Conservation (phyloP, 2,888 invertebrate species). For the Protula sp. region DNA sequence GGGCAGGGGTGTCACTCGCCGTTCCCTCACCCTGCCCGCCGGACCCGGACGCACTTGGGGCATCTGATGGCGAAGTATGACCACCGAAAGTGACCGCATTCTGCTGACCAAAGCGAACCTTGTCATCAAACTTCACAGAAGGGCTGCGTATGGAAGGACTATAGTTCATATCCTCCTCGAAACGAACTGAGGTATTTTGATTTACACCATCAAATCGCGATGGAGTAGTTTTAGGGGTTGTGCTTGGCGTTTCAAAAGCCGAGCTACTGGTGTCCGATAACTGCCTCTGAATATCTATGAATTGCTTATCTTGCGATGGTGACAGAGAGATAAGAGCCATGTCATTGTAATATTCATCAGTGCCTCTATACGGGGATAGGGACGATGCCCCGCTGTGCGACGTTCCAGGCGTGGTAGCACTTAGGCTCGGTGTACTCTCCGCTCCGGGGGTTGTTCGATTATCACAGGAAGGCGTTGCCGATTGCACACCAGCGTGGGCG, state of each 20-base stretch:
- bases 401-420: conserved; percentile 19
- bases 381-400: conserved; percentile 8
- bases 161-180: conserved; percentile 37
- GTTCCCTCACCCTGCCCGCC: conserved; percentile 26
- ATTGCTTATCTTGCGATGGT: conserved; percentile 18
- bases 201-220: conserved; percentile 31
- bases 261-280: conserved; percentile 39
- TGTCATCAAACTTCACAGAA: conserved; percentile 57
- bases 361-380: conserved; percentile 2
- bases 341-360: conserved; percentile 5
- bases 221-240: conserved; percentile 28
- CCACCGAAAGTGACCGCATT: not conserved
- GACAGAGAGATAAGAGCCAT: conserved; percentile 19
- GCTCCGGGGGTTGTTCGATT: conserved; percentile 20
- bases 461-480: conserved; percentile 17
- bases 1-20: conserved; percentile 22
- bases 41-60: not conserved
- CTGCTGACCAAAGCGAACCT: conserved; percentile 43
- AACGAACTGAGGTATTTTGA: conserved; percentile 27
- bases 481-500: not conserved
- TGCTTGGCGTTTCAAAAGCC: conserved; percentile 35
- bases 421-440: conserved; percentile 11
- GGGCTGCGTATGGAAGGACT: not conserved
- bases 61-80: not conserved
- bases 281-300: conserved; percentile 36